Percentiles rank a stretch among this genome's conserved stretches.
These are phyloP conservation scores for Chloropsis hardwickii DNA, from an alignment of 2,113 vertebrate genomes.

Conservation along the genomic window DNA sequence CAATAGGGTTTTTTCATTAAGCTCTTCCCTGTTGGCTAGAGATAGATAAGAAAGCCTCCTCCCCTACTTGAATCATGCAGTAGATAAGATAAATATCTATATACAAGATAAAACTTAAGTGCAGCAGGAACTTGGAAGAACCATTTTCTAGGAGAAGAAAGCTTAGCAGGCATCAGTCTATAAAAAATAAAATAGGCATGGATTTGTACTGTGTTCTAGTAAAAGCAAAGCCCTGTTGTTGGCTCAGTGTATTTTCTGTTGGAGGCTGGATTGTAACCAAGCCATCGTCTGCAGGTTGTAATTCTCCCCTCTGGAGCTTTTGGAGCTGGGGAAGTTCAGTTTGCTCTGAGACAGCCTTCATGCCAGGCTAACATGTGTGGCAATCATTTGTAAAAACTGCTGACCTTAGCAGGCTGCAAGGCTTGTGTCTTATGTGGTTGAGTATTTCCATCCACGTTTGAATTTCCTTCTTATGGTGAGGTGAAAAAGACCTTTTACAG, in stretches of 20 bases:
- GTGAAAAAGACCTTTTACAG: neutral
- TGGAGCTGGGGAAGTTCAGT: neutral
- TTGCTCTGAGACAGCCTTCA: neutral
- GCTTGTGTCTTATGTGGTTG: neutral
- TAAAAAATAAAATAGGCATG: neutral
- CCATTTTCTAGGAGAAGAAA: neutral
- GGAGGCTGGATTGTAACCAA: neutral
- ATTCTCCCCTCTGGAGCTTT: neutral
- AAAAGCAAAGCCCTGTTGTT: neutral
- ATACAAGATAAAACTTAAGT: neutral
- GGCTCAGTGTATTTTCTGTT: neutral
- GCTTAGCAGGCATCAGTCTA: neutral
- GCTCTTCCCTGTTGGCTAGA: neutral
- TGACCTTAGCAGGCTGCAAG: neutral
- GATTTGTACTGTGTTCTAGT: neutral
- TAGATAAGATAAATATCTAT: conserved; percentile 32
- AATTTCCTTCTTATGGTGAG: neutral
- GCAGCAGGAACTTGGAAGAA: neutral
- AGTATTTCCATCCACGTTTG: neutral
- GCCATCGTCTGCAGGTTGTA: neutral
- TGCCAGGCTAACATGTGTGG: neutral
- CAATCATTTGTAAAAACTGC: neutral
- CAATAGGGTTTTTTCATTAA: conserved; percentile 1
- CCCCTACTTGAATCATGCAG: neutral
- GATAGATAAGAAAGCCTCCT: conserved; percentile 9